Conservation (phyloP, 1,140 invertebrate genomes). For the Drosophila azteca region DNA sequence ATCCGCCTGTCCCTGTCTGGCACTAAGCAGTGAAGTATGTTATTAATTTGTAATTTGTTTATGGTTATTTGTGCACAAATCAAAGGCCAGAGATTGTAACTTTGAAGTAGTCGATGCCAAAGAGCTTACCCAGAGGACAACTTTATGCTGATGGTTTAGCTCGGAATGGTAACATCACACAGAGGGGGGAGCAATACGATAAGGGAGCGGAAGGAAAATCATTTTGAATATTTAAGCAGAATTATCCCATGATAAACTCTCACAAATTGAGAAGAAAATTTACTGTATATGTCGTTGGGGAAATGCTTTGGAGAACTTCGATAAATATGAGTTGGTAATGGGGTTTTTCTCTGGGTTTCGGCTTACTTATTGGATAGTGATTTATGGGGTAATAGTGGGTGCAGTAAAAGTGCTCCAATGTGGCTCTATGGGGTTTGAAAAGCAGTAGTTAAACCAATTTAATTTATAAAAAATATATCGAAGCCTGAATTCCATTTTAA, state of each 20-base stretch:
- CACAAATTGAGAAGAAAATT: conserved; percentile 42
- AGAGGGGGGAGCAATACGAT: not conserved
- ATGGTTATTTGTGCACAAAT: conserved; percentile 81
- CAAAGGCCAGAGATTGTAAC: conserved; percentile 78
- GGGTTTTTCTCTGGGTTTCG: too few relatives aligned
- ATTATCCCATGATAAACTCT: conserved; percentile 45
- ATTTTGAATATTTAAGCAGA: conserved; percentile 45
- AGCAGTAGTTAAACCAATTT: too few relatives aligned
- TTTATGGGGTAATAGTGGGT: too few relatives aligned
- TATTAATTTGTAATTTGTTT: conserved; percentile 81
- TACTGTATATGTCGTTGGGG: conserved; percentile 26
- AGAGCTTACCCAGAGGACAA: conserved; percentile 46
- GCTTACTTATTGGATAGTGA: too few relatives aligned
- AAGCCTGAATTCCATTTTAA: too few relatives aligned
- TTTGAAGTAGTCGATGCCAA: conserved; percentile 54
- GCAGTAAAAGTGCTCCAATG: too few relatives aligned
- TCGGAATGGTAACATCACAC: not conserved
- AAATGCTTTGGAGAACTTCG: not conserved
- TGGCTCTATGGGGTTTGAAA: too few relatives aligned
- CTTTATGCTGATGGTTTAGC: conserved; percentile 28
- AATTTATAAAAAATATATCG: too few relatives aligned
- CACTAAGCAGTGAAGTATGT: conserved; percentile 77
- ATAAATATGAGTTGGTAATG: too few relatives aligned
- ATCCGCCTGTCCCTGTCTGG: conserved; percentile 10
- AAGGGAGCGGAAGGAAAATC: conserved; percentile 8